Evolutionary conservation across 2,113 vertebrate genomes (phyloP), one percentile per base, ranked within the genome.

Genomic region (Nycticryphes semicollaris): DNA sequence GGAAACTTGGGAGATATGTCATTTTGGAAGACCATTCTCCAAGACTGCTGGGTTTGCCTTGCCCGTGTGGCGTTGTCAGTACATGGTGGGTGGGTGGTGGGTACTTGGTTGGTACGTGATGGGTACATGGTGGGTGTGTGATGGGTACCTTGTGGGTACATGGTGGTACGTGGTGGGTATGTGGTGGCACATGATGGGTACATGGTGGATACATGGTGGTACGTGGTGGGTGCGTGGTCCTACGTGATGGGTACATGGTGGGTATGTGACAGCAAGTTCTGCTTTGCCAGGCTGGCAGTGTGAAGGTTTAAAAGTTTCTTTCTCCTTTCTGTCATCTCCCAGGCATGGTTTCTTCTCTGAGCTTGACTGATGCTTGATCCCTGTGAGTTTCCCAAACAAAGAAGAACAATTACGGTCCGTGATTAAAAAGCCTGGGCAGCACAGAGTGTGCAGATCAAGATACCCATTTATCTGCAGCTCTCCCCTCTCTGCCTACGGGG

Each of bases 101-200:
- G 31, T 57, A 6, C 10, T 1, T 57, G 45, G 23, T 10, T 5
- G 37, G 51, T 1, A 5, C 25, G 3, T 1, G 8, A 33, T 35
- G n/a, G 19, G n/a, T 3, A 3, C 1, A 0, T 2, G 50, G 13
- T n/a, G 37, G 54, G 50, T 5, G 6, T 7, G 1, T 59, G 56
- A 14, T 30, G 28, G 53, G 53, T 18, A 9, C 17, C 4, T 51
- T 23, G 30, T 56, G 28, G 51, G 15, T 11, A 9, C 6, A 0
- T 5, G 30, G 24, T 6, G 72, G 22, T 30, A 30, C 27, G 6
- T 30, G 51, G 30, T 56, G 28, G 51, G 15, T 30, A 10, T 3
- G 2, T 54, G 28, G 6, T 54, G 54, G 31, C n/a, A 6, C 20
- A 3, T 57, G 56, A 19, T 57, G 56, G 56, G 56, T 59, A 9